Base-by-base conservation (phyloP, 2,888 invertebrate species). In the Eupithecia pulchellata region DNA sequence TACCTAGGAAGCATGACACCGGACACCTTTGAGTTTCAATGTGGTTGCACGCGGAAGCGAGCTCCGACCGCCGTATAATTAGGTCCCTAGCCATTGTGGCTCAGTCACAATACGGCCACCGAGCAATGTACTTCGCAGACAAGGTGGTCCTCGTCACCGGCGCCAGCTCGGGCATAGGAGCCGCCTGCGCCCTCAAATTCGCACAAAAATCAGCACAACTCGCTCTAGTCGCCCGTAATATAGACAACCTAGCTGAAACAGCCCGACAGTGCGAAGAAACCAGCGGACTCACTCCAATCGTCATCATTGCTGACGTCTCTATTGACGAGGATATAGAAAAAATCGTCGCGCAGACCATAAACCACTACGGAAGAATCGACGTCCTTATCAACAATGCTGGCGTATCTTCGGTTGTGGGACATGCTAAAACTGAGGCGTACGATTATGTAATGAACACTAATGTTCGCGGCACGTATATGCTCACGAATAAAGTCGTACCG, bases 101-200 rank as follows among this genome's bases (percentile, higher is more conserved):
- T 79, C 85, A 84, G 82, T 83, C 75, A 68, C 58, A n/a, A 55
- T n/a, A 69, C 68, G 69, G 64, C 68, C 27, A 2, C 70, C 63
- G 65, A 57, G 63, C 70, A 81, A 92, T 92, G 92, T 84, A 86
- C 79, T 91, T 91, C 81, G 78, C 78, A 25, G 79, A 86, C 64
- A 91, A 91, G 88, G 91, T 92, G 42, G 88, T 92, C 30, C 73
- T 92, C 62, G 82, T 92, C 64, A 92, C 92, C 3, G 92, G 92
- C 4, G 91, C 91, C 13, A 91, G 91, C 75, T 86, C 91, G 2
- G 93, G 93, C 2, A 91, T 93, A 58, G 93, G 93, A 25, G 89
- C 91, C 4, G 83, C 86, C 14, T 88, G 88, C 71, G 90, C 93
- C 1, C 4, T 87, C 14, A 77, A 78, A 47, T 91, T 93, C 66